These are phyloP conservation scores for Gryon sp. DNA, from an alignment of 1,140 invertebrate genomes.

Conservation along the genomic window DNA sequence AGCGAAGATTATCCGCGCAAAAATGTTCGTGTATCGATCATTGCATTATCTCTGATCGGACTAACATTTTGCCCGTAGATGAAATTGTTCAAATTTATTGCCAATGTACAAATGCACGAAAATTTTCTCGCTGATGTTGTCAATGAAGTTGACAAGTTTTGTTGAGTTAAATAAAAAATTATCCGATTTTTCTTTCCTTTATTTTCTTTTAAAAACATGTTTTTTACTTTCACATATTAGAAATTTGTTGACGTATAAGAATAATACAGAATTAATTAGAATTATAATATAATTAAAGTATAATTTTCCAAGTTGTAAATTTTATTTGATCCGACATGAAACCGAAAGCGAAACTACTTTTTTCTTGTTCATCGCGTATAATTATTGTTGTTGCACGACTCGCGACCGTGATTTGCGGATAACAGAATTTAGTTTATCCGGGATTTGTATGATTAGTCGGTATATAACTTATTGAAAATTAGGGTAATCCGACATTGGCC, in stretches of 20 bases:
- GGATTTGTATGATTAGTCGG: not conserved
- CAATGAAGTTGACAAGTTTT: not conserved
- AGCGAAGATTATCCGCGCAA: conserved; percentile 39
- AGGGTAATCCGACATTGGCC: not conserved
- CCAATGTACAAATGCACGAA: not conserved
- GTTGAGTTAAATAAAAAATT: too few relatives aligned
- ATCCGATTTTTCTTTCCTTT: too few relatives aligned
- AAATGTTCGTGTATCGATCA: conserved; percentile 53
- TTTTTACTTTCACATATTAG: too few relatives aligned
- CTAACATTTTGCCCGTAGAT: conserved; percentile 35
- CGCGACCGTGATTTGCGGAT: not conserved
- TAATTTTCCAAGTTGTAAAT: not conserved
- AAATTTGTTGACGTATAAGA: too few relatives aligned
- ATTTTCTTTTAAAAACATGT: too few relatives aligned
- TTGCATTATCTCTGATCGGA: conserved; percentile 48
- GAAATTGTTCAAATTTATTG: conserved; percentile 54
- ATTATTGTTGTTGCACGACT: conserved; percentile 11
- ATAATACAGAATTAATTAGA: too few relatives aligned
- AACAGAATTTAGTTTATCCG: not conserved
- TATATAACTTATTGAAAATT: not conserved
- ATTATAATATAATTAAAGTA: not conserved
- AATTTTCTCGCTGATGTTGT: not conserved
- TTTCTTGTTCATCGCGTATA: conserved; percentile 5
- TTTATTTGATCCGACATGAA: conserved; percentile 3
- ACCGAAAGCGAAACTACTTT: conserved; percentile 11